Evolutionary conservation across 2,888 invertebrate genomes (phyloP), one percentile per base, ranked within the genome.

Genomic region (Diaprepes abbreviatus): DNA sequence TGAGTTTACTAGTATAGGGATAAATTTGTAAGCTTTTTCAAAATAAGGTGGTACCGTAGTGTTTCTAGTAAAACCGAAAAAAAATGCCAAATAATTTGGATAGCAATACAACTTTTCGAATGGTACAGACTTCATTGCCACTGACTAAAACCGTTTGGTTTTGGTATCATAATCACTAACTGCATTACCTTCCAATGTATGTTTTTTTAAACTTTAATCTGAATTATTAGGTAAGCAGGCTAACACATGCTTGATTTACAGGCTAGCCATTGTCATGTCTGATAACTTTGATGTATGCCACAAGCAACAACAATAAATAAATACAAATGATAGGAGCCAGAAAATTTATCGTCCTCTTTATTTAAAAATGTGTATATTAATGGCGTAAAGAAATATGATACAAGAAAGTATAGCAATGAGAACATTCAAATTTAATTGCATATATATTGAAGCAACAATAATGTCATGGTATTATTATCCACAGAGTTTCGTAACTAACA

Each of bases 401-500:
- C 5, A 24, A 24, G n/a, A n/a, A n/a, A n/a, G n/a, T n/a, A n/a
- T n/a, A 36, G 12, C 36, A 2, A 36, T 36, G n/a, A 36, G 5
- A 14, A 2, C 28, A 6, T 12, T 14, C 5, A 14, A 3, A 14
- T 2, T 36, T 12, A 14, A 36, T 36, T 36, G 36, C 36, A 14
- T 12, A 36, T 38, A 40, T 40, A 10, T 17, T 17, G n/a, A 40
- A 40, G 40, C 40, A 9, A n/a, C n/a, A n/a, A n/a, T 40, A 9
- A 40, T 7, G 2, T 17, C 2, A 21, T 43, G 2, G n/a, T n/a
- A n/a, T 10, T 10, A 19, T 21, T 21, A 17, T 43, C 43, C 43
- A 43, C 43, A 43, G 19, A 43, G 43, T 43, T 9, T 43, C 43
- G 43, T 21, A 43, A 43, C 21, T 10, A 21, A 43, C 19, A 43